Evolutionary conservation across 2,888 invertebrate genomes (phyloP), one percentile per base, ranked within the genome.

Genomic region (Oxystoma pomonae): DNA sequence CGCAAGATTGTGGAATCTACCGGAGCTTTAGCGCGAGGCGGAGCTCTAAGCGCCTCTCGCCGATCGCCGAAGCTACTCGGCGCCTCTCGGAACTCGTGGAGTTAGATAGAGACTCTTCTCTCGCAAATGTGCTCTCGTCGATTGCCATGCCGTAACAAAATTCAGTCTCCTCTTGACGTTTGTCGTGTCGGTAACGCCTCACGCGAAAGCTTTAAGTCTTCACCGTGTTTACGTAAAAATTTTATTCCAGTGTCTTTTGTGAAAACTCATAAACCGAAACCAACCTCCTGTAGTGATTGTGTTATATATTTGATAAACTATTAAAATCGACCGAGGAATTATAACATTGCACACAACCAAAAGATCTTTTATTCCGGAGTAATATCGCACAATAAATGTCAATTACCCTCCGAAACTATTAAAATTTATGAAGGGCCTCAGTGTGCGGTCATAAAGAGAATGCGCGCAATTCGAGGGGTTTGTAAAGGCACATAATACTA

Each of bases 41-140:
- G 69, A 64, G 71, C 69, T 65, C 69, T 67, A 65, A 69, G 67
- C 69, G 67, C 61, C 57, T 35, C 62, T 68, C 72, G 71, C 62
- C 61, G 55, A 56, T 70, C 69, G 62, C n/a, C 69, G 62, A 17
- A 20, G 53, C 62, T 60, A 53, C 63, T 69, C 70, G 72, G 81
- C 80, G 81, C 76, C 82, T 82, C 70, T 80, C 81, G 79, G 82
- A 81, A 70, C 79, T 77, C 72, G 73, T 17, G 19, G 70, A 71
- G 68, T 70, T 70, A 71, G 68, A 72, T 72, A 70, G 70, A 72
- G 74, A 71, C 74, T 73, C 50, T 16, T n/a, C n/a, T 19, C 17
- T 3, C 53, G 53, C n/a, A 53, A 53, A 53, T 16, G 53, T 53
- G 53, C 19, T 16, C 17, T 70, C 70, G 71, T 68, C 61, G 22